A percentile compares a stretch with the other conserved stretches of the same genome.
Conservation (phyloP, 2,797 vertebrate species). For the Phataginus tricuspis region DNA sequence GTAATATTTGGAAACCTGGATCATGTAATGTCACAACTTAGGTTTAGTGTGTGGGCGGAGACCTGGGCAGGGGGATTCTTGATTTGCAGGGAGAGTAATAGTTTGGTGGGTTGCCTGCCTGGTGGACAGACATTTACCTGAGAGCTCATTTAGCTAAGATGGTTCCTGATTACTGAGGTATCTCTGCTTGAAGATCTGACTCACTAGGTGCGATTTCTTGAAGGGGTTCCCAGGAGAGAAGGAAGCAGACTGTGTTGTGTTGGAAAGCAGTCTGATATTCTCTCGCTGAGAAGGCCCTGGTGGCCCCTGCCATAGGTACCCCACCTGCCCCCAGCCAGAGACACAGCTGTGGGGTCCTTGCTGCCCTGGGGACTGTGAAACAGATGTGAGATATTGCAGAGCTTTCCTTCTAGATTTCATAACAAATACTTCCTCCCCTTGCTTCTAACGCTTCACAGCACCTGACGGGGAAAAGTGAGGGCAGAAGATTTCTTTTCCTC, state of each 20-base stretch:
- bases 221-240: background rate
- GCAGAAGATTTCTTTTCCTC: background rate
- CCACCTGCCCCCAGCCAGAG: conserved; percentile 6
- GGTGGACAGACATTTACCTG: background rate
- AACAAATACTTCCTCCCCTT: background rate
- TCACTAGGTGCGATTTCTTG: background rate
- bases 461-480: background rate
- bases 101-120: background rate
- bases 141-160: background rate
- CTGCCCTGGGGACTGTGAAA: conserved; percentile 3
- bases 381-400: background rate
- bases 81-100: background rate
- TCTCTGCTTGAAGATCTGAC: background rate
- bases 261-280: background rate
- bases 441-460: background rate
- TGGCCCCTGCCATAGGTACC: background rate
- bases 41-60: background rate
- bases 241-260: background rate
- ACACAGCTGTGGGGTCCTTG: background rate
- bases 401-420: background rate
- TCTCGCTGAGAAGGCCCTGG: conserved; percentile 53
- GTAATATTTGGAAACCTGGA: background rate
- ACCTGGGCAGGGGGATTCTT: background rate
- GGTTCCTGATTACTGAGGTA: background rate
- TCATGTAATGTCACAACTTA: background rate